Evolutionary conservation across 2,888 invertebrate genomes (phyloP), one percentile per base, ranked within the genome.

Genomic region (Lucinisca nassula): DNA sequence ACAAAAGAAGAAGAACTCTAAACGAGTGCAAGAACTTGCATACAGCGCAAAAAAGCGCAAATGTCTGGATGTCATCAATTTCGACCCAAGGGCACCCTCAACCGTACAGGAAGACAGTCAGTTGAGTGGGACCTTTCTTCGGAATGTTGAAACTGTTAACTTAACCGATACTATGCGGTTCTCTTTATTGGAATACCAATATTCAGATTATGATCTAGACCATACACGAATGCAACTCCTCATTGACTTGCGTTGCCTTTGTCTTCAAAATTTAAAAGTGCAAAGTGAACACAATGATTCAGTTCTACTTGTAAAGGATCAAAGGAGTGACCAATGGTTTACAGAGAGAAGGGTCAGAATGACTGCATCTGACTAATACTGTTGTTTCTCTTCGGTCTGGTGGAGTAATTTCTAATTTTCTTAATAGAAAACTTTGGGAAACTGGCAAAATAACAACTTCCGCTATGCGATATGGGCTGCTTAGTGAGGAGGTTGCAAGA

Each of bases 81-180:
- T 77, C 58, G 77, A 77, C 37, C 35, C 77, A 58, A 55, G 77
- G n/a, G 55, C 77, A 32, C 61, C 77, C 37, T 77, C 77, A 30
- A 77, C 58, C n/a, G 58, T 77, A 14, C 1, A 37, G 10, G 35
- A 32, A 17, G 38, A 30, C 10, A n/a, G 32, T 17, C 58, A 58
- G 32, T n/a, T 77, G 35, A 35, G 30, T 4, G 58, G 58, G 30
- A 8, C 37, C 24, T 58, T 58, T 12, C 35, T 77, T 6, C 1
- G 58, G 49, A 37, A n/a, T 37, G 3, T 77, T 8, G 77, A 58
- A 35, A 77, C 4, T 4, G 32, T 35, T 30, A 24, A 14, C 4
- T 4, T 70, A 30, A 10, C 8, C 32, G 32, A 30, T 14, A 32
- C 35, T 21, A 79, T 79, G 79, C 67, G 79, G 79, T 37, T 21